These are phyloP conservation scores for Rhagonycha lutea DNA, from an alignment of 2,888 invertebrate species.

Conservation along the genomic window DNA sequence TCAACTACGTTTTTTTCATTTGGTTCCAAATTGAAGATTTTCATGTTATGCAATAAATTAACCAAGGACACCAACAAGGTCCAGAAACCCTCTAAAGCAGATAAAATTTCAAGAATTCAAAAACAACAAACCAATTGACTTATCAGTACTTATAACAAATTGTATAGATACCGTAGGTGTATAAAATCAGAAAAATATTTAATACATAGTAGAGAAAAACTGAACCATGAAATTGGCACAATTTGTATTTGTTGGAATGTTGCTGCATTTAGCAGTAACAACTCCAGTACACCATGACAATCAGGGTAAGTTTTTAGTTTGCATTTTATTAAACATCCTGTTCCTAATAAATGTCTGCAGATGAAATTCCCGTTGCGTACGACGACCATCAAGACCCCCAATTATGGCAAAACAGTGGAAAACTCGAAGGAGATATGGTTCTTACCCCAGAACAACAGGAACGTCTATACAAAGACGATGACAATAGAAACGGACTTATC, in stretches of 20 bases:
- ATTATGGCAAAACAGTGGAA: slow-evolving; percentile 17
- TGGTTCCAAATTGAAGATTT: no score
- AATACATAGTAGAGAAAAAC: no score
- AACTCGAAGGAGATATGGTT: slow-evolving; percentile 11
- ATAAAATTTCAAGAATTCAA: no score
- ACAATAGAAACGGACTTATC: not conserved
- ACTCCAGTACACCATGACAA: not conserved
- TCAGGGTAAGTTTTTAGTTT: not conserved
- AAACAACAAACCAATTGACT: no score
- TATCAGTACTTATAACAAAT: no score
- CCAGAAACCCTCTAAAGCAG: no score
- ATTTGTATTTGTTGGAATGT: not conserved
- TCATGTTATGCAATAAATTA: no score
- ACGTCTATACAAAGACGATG: no score
- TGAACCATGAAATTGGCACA: not conserved
- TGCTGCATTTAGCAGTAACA: not conserved
- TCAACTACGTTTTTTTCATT: no score
- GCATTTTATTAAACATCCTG: not conserved
- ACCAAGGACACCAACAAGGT: no score
- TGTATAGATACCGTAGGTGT: no score
- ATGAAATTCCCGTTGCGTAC: not conserved
- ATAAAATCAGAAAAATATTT: no score
- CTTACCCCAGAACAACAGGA: not conserved
- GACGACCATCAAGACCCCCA: not conserved
- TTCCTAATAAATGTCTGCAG: not conserved